Evolutionary conservation across 2,113 vertebrate genomes (phyloP).

Genomic region (Rhinolophus sinicus): DNA sequence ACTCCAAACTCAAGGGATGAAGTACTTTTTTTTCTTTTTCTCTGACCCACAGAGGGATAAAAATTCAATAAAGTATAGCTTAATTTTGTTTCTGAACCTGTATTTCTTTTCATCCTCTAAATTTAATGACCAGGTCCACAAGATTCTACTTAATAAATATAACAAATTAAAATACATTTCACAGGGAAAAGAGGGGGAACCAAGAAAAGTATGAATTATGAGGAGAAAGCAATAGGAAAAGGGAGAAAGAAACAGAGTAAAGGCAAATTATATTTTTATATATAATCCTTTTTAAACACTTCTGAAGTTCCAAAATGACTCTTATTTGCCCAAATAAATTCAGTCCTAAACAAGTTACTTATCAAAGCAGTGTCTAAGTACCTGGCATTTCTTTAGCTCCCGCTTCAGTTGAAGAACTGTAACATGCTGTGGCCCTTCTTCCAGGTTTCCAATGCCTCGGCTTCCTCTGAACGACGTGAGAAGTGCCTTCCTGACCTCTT

Average conservation of each 20-base stretch:
- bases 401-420: slow-evolving; percentile 87
- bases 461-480: slow-evolving; percentile 64
- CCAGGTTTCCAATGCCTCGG: slow-evolving; percentile 1
- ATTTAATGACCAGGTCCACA: background rate
- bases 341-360: background rate
- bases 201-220: background rate
- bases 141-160: slow-evolving; percentile 23
- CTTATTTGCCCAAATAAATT: slow-evolving; percentile 42
- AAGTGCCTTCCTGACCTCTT: slow-evolving; percentile 81
- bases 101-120: slow-evolving; percentile 15
- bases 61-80: background rate
- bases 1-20: slow-evolving; percentile 9
- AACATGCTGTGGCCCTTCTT: slow-evolving; percentile 82
- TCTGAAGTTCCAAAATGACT: background rate
- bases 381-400: slow-evolving; percentile 92
- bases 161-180: background rate
- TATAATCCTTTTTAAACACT: background rate
- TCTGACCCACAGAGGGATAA: too few species aligned
- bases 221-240: background rate
- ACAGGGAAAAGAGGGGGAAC: background rate
- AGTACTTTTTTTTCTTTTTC: background rate
- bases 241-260: background rate
- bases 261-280: slow-evolving; percentile 40
- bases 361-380: slow-evolving; percentile 78
- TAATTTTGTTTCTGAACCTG: slow-evolving; percentile 44